A percentile compares a stretch with the other conserved stretches of the same genome.
Conservation (phyloP, 1,140 invertebrate genomes). For the Anadara kagoshimensis region DNA sequence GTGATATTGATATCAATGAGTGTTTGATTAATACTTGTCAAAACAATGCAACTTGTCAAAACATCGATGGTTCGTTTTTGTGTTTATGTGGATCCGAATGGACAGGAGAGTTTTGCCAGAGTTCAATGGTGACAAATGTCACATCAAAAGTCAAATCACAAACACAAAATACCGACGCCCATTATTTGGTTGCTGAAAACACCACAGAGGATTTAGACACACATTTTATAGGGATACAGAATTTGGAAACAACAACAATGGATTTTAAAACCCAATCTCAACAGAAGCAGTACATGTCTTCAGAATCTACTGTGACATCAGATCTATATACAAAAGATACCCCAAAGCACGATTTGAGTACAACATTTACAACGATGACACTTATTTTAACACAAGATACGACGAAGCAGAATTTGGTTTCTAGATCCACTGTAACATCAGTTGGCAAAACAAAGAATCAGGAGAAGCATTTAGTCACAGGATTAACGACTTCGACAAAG, state of each 20-base stretch:
- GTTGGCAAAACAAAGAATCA: background rate
- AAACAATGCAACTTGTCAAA: slow-evolving; percentile 22
- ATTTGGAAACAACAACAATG: too few species aligned
- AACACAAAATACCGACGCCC: too few species aligned
- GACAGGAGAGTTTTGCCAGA: background rate
- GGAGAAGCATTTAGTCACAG: background rate
- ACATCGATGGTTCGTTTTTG: background rate
- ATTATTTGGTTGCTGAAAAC: too few species aligned
- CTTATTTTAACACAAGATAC: background rate
- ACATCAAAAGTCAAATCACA: too few species aligned
- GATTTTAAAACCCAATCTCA: too few species aligned
- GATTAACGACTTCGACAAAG: background rate
- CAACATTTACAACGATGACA: background rate
- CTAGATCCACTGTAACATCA: background rate
- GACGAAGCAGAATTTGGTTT: too few species aligned
- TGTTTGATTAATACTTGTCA: slow-evolving; percentile 19
- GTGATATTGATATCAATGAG: slow-evolving; percentile 27
- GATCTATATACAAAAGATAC: too few species aligned
- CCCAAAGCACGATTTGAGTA: background rate
- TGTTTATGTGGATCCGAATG: slow-evolving; percentile 11
- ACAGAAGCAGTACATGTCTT: too few species aligned
- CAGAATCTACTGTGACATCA: too few species aligned
- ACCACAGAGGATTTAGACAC: too few species aligned
- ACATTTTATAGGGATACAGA: too few species aligned
- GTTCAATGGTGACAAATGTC: slow-evolving; percentile 8